Evolutionary conservation across 1,140 invertebrate species (phyloP).

Genomic region (Dolichoris vasculosae): DNA sequence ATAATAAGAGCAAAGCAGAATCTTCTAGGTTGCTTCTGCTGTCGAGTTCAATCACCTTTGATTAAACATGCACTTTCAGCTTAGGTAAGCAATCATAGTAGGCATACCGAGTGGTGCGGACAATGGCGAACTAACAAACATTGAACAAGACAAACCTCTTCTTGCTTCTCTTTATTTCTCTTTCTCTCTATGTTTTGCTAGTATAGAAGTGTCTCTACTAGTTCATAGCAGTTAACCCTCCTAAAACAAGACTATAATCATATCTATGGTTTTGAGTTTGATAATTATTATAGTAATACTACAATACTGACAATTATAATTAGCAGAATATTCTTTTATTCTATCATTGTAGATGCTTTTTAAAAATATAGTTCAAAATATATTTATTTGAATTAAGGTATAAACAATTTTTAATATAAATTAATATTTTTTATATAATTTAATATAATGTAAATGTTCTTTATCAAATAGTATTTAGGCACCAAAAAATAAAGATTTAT

Average conservation of each 20-base stretch:
- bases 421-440: no score
- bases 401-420: no score
- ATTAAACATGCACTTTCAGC: constrained; percentile 12
- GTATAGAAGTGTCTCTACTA: neutral
- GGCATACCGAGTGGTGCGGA: neutral
- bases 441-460: no score
- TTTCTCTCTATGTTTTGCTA: neutral
- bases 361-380: neutral
- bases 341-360: neutral
- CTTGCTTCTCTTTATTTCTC: neutral
- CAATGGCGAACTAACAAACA: constrained; percentile 5
- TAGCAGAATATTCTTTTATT: neutral
- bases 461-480: no score
- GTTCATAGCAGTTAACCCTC: neutral
- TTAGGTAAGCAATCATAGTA: constrained; percentile 17
- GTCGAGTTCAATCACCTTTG: constrained; percentile 16
- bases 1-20: neutral
- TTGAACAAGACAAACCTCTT: neutral
- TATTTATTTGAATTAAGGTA: neutral
- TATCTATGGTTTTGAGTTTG: neutral
- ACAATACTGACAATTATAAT: neutral
- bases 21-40: neutral
- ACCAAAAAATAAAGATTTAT: no score
- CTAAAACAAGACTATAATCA: neutral
- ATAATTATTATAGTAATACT: neutral